Evolutionary conservation across 2,888 invertebrate genomes (phyloP).

Genomic region (Rotaria sp.): DNA sequence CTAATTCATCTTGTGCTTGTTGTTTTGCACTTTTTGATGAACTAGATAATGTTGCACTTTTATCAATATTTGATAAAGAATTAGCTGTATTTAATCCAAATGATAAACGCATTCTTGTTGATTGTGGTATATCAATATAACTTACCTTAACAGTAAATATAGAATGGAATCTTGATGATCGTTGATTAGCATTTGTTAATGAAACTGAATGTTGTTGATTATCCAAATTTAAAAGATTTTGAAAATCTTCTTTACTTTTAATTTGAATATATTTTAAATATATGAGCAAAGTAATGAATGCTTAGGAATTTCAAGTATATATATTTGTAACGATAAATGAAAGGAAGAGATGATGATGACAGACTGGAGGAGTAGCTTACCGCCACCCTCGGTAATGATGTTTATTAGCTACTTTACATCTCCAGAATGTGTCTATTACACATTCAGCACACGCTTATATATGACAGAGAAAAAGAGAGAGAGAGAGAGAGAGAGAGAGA

Average conservation of each 20-base stretch:
- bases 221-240: background rate
- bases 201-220: constrained; percentile 18
- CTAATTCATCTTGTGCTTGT: constrained; percentile 3
- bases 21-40: background rate
- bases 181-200: constrained; percentile 27
- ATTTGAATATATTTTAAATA: constrained; percentile 17
- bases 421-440: no score
- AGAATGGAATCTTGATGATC: background rate
- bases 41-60: background rate
- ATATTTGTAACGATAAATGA: no score
- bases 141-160: constrained; percentile 23
- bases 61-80: background rate
- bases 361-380: no score
- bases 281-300: constrained; percentile 14
- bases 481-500: no score
- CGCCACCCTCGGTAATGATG: no score
- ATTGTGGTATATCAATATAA: background rate
- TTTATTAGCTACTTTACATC: no score
- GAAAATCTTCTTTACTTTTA: background rate
- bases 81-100: background rate
- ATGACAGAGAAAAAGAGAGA: no score
- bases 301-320: background rate
- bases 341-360: no score
- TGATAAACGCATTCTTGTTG: background rate
- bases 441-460: no score